Evolutionary conservation across 1,140 invertebrate species (phyloP).

Genomic region (Drosophila biarmipes): DNA sequence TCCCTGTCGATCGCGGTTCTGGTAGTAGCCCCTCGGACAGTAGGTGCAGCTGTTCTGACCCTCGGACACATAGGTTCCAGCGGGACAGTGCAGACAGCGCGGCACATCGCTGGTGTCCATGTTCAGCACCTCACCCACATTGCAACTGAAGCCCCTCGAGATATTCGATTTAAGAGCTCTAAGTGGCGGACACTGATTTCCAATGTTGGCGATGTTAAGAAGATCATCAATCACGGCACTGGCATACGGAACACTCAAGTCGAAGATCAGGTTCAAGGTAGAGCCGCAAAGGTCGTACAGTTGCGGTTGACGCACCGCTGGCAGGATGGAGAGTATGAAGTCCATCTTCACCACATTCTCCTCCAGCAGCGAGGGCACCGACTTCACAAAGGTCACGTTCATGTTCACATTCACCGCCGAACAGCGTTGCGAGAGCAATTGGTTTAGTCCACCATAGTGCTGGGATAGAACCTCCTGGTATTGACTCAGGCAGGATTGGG

Average conservation of each 20-base stretch:
- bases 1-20: conserved; percentile 95
- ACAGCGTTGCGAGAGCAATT: conserved; percentile 94
- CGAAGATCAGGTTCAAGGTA: conserved; percentile 96
- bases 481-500: conserved; percentile 91
- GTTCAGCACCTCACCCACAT: conserved; percentile 96
- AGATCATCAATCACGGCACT: conserved; percentile 95
- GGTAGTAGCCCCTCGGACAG: conserved; percentile 95
- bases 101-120: conserved; percentile 96
- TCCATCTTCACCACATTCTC: conserved; percentile 95
- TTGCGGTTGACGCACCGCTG: conserved; percentile 93
- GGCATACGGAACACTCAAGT: conserved; percentile 95
- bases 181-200: conserved; percentile 95
- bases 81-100: conserved; percentile 97
- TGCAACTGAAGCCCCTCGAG: conserved; percentile 95
- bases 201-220: conserved; percentile 94
- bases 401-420: conserved; percentile 97
- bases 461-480: conserved; percentile 94
- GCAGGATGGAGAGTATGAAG: conserved; percentile 94
- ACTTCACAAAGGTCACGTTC: conserved; percentile 95
- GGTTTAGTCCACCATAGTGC: conserved; percentile 92
- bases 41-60: conserved; percentile 94
- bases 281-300: conserved; percentile 97
- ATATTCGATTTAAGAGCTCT: conserved; percentile 94
- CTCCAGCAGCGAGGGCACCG: conserved; percentile 90
- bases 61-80: conserved; percentile 95